Conservation (phyloP, 2,113 vertebrate species). For the Chionomys nivalis region DNA sequence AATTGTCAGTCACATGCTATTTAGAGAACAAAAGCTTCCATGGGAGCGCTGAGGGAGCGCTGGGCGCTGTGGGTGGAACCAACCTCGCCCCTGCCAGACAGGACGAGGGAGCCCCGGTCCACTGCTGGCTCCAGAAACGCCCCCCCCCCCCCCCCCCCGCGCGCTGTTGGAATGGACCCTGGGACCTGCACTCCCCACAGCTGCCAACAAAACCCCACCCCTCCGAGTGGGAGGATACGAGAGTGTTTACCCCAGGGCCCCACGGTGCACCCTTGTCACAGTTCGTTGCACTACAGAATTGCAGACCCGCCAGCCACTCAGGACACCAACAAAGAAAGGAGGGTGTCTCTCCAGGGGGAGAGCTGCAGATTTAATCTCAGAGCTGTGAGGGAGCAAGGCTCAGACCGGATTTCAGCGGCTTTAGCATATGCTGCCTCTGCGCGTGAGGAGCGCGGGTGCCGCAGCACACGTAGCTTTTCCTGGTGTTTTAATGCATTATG, state of each 20-base stretch:
- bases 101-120: not conserved
- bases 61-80: not conserved
- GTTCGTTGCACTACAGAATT: not conserved
- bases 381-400: rapidly evolving
- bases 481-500: not conserved
- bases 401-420: not conserved
- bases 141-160: rapidly evolving
- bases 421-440: not conserved
- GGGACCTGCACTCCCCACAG: not conserved
- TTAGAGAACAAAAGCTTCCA: conserved; percentile 22
- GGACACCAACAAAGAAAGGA: not conserved
- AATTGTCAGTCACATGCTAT: conserved; percentile 42
- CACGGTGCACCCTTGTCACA: rapidly evolving
- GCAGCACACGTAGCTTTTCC: not conserved
- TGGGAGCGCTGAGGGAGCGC: not conserved
- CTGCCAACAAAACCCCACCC: not conserved
- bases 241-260: not conserved
- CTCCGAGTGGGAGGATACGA: not conserved
- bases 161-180: not conserved
- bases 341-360: not conserved
- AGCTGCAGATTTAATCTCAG: not conserved
- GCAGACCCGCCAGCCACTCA: not conserved
- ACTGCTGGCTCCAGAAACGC: not conserved
- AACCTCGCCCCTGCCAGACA: not conserved
- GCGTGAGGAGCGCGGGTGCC: not conserved